Evolutionary conservation across 2,797 vertebrate genomes (phyloP), one percentile per base, ranked within the genome.

Genomic region (Lophura swinhoii): DNA sequence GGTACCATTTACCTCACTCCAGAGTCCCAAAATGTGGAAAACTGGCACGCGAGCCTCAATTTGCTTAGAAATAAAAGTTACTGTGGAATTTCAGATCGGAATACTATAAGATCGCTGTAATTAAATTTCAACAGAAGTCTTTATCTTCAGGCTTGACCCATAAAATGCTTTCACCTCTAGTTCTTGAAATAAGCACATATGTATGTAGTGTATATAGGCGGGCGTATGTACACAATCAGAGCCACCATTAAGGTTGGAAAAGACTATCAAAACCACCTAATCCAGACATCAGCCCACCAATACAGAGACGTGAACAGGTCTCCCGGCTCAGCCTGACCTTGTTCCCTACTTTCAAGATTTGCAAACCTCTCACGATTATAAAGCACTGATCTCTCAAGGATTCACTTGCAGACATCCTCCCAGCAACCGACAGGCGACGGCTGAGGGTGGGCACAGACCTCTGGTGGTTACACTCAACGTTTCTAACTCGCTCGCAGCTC

Each of bases 121-220:
- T 0, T 12, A 2, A 35, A 14, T 71, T 68, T 31, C n/a, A 24
- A 14, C 16, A 28, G 66, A 53, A 51, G 13, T 24, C 9, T 48
- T 58, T 58, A 1, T 49, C 31, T 28, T 22, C 24, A 23, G 41
- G 80, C 67, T 88, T 63, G 39, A 24, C 63, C 33, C 33, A 70
- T 28, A 69, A 88, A 79, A 66, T 3, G 4, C 2, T 23, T 67
- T 81, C 21, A 8, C 12, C 9, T 46, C 58, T 12, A 83, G 28
- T 10, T 60, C 6, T 4, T 35, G 2, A 9, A 68, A 44, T 29
- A 88, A 58, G 20, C 5, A 12, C 5, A 18, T 14, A 15, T 1
- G 23, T 2, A 24, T 1, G 1, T 29, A 55, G 46, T 2, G 7
- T 14, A 9, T 37, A 12, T 2, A n/a, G 55, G 31, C 5, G 11